phyloP scores from a whole-genome alignment of 2,113 vertebrate species.

The Pterocles gutturalis region DNA sequence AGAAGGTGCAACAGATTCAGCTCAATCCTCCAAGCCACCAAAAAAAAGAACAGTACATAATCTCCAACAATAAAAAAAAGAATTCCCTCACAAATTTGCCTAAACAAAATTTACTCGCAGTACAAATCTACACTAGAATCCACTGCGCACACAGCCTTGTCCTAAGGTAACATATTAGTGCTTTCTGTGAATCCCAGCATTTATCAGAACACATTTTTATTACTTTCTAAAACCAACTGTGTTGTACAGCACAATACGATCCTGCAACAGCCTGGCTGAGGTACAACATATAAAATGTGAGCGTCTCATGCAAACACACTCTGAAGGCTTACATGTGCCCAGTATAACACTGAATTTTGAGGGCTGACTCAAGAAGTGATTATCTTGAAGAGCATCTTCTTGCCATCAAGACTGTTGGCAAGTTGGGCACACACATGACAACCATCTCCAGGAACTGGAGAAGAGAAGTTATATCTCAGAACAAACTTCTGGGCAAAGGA shows the following conservation, averaged over 20 bases:
- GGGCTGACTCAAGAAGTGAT: not conserved
- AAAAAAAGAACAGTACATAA: not conserved
- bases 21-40: not conserved
- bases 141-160: not conserved
- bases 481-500: not conserved
- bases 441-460: not conserved
- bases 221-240: not conserved
- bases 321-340: not conserved
- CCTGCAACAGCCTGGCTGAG: not conserved
- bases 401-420: not conserved
- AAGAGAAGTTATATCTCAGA: not conserved
- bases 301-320: not conserved
- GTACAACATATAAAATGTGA: not conserved
- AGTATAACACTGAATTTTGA: not conserved
- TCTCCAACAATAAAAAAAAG: not conserved
- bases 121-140: not conserved
- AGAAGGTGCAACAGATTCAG: not conserved
- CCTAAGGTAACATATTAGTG: not conserved
- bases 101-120: not conserved
- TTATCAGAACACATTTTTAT: not conserved
- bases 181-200: not conserved
- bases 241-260: not conserved
- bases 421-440: not conserved
- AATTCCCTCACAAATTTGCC: not conserved
- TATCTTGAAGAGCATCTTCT: not conserved